Base-by-base conservation (phyloP, 37 sponge, comb jelly and placozoan genomes). In the Lycopodina hypogea region DNA sequence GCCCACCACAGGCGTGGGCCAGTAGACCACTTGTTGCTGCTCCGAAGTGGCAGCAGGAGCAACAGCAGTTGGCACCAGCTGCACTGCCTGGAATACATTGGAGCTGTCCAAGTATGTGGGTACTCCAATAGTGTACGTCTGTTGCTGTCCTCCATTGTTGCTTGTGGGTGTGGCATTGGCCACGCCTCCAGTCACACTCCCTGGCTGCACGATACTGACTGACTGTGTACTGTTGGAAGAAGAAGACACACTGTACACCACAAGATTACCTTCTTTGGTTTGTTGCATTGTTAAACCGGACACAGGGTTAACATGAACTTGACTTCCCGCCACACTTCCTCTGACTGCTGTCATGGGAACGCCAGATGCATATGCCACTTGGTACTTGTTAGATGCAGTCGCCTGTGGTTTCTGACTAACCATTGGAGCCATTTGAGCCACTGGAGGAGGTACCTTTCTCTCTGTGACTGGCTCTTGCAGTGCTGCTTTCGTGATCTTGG, bases 21-120 rank as follows among this genome's bases (percentile, higher is more conserved):
- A 81, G 32, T 81, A 81, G 37, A 80, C 42, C 1, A 80, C 58
- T 42, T 70, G 71, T 55, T 78, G 79, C 22, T 50, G 34, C 38
- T 32, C 37, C 3, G 37, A 24, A 4, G 3, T 32, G 24, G 71
- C 35, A 30, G 68, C 34, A 12, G 4, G 8, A 32, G 34, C 7
- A 12, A 32, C 35, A 28, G 56, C 59, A 18, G 60, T 64, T 3
- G 63, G 64, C 42, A 79, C 71, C 18, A 81, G 55, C 65, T 73
- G 72, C 22, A 81, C 50, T 23, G 69, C 53, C 11, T 42, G 41
- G 18, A 38, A 37, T 30, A 71, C 41, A 37, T 33, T 68, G 59
- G 50, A 22, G 11, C 66, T 23, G 65, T 73, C 74, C 8, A 72
- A 33, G 65, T 81, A 81, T 9, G 74, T 53, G 19, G 72, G 72